phyloP scores from a whole-genome alignment of 2,888 invertebrate genomes.

The Griposia aprilina region DNA sequence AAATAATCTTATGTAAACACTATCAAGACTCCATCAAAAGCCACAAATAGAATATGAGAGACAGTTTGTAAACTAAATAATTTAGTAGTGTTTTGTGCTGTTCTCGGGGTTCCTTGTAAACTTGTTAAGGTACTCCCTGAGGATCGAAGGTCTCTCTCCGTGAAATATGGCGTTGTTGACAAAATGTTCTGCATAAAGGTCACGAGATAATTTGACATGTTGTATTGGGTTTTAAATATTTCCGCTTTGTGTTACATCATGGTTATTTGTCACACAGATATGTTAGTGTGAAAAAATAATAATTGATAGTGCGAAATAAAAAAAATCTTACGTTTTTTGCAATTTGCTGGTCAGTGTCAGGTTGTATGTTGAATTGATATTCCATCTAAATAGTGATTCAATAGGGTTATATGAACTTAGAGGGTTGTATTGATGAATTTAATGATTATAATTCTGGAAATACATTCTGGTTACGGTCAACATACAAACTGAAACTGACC shows the following conservation, averaged over 20 bases:
- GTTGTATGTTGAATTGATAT: too few species aligned
- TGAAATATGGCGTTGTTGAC: constrained; percentile 72
- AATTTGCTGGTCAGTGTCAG: too few species aligned
- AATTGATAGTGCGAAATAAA: neutral
- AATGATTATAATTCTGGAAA: too few species aligned
- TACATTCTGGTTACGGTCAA: too few species aligned
- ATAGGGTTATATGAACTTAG: too few species aligned
- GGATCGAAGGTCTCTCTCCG: constrained; percentile 53
- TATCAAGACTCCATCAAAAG: constrained; percentile 59
- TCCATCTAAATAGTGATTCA: too few species aligned
- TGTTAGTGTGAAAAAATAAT: neutral
- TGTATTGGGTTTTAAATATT: constrained; percentile 2
- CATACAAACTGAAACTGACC: too few species aligned
- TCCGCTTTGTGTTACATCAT: neutral
- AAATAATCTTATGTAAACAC: constrained; percentile 53
- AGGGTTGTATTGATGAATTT: too few species aligned
- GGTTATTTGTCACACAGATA: neutral
- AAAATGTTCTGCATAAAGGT: constrained; percentile 66
- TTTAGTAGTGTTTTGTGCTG: constrained; percentile 68
- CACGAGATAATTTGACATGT: constrained; percentile 26
- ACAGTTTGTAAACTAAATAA: constrained; percentile 70
- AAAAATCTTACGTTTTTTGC: too few species aligned
- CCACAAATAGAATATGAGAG: constrained; percentile 62
- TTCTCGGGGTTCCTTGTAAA: constrained; percentile 51
- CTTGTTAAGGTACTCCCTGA: constrained; percentile 60